Evolutionary conservation across 1,140 invertebrate species (phyloP).

Genomic region (Dreissena rostriformis): DNA sequence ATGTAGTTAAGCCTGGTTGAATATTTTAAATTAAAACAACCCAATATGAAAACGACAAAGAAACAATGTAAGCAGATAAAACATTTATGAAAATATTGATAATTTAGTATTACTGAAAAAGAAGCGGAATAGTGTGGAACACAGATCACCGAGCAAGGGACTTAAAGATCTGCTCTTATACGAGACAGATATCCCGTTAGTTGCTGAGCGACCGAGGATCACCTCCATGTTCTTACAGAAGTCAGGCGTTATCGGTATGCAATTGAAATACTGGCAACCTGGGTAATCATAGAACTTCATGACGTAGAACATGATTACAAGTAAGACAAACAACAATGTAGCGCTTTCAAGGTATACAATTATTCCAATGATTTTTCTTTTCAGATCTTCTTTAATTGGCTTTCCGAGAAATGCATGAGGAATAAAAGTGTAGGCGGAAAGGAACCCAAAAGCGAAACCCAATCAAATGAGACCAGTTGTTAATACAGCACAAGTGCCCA

Average conservation of each 20-base stretch:
- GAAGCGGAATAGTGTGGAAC: no score
- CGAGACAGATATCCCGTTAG: constrained; percentile 56
- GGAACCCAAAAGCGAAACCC: constrained; percentile 95
- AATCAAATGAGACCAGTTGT: constrained; percentile 97
- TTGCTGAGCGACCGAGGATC: constrained; percentile 69
- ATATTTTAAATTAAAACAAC: no score
- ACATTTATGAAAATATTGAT: no score
- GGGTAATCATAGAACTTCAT: constrained; percentile 94
- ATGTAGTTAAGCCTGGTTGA: no score
- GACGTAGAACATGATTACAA: constrained; percentile 93
- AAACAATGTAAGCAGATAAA: no score
- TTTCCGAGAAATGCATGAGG: constrained; percentile 94
- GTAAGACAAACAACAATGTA: constrained; percentile 87
- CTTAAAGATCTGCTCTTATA: no score
- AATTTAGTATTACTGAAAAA: no score
- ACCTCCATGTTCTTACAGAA: constrained; percentile 97
- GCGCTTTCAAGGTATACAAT: constrained; percentile 90
- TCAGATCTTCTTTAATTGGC: constrained; percentile 83
- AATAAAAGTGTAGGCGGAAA: constrained; percentile 93
- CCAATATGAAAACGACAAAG: no score
- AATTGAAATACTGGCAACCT: constrained; percentile 95
- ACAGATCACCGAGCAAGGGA: no score
- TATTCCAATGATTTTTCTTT: constrained; percentile 88
- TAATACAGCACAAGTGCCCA: constrained; percentile 97
- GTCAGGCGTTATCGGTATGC: constrained; percentile 93